These are phyloP conservation scores for Eulithis testata DNA, from an alignment of 2,888 invertebrate species.

Conservation along the genomic window DNA sequence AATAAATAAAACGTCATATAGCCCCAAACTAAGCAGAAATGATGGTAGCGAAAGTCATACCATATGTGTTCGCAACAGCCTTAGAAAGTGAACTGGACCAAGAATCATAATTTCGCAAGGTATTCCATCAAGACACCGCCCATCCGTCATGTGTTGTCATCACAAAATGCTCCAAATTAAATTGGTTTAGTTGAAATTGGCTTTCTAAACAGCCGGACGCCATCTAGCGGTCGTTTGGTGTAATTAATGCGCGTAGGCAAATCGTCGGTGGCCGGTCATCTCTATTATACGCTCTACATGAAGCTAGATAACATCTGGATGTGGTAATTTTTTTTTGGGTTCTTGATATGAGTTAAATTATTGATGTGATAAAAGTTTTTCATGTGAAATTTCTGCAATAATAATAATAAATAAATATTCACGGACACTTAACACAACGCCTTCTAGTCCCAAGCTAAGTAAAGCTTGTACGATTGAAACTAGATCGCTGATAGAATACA, in stretches of 20 bases:
- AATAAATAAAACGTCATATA: no score
- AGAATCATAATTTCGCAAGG: constrained; percentile 13
- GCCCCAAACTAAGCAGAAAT: no score
- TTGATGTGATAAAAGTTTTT: no score
- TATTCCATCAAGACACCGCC: constrained; percentile 31
- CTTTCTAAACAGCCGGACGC: constrained; percentile 59
- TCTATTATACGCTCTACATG: constrained; percentile 59
- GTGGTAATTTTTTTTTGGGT: constrained; percentile 23
- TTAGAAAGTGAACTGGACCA: constrained; percentile 11
- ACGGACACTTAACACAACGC: no score
- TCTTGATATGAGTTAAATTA: no score
- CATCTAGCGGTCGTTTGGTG: constrained; percentile 62
- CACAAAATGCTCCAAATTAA: constrained; percentile 67
- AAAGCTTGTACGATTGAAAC: no score
- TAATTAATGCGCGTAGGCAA: constrained; percentile 79
- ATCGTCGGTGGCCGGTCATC: constrained; percentile 73
- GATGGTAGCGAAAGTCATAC: no score
- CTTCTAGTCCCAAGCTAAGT: no score
- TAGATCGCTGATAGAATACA: no score
- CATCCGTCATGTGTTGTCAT: constrained; percentile 56
- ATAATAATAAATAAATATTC: no score
- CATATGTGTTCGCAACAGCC: not conserved
- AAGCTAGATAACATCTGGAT: constrained; percentile 51
- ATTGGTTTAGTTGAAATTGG: no score
- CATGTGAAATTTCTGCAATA: no score